Percentiles rank a stretch among this genome's conserved stretches.
Evolutionary conservation across 2,113 vertebrate genomes (phyloP).

Genomic region (Labeo catla): DNA sequence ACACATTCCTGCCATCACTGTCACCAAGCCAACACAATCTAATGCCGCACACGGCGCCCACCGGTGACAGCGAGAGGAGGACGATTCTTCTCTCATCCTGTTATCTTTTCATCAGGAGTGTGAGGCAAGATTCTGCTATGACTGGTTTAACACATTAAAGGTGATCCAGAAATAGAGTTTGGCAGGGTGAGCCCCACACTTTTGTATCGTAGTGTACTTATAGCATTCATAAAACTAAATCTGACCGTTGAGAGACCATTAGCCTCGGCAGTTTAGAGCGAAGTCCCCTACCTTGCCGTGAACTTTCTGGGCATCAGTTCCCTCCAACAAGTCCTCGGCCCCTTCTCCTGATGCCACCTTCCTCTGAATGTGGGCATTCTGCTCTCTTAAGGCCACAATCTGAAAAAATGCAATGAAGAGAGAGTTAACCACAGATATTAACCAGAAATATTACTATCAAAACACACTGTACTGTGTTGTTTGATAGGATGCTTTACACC

Average conservation of each 20-base stretch:
- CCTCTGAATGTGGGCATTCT: conserved; percentile 97
- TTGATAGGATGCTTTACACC: neutral
- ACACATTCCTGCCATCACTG: conserved; percentile 5
- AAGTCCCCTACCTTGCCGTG: conserved; percentile 87
- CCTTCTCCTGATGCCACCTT: conserved; percentile 93
- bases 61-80: neutral
- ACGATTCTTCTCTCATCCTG: neutral
- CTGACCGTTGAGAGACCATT: neutral
- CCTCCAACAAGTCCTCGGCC: conserved; percentile 88
- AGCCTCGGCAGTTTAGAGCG: neutral
- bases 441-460: neutral
- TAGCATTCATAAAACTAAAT: neutral
- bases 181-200: neutral
- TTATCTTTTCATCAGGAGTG: conserved; percentile 11
- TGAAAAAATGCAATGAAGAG: conserved; percentile 62
- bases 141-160: conserved; percentile 1
- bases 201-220: neutral
- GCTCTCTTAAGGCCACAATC: conserved; percentile 96
- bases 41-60: neutral
- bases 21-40: conserved; percentile 3
- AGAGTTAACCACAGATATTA: neutral
- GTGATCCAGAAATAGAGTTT: neutral
- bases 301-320: conserved; percentile 88
- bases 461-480: neutral
- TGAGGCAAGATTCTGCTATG: neutral